Percentiles rank a stretch among this genome's conserved stretches.
These are phyloP conservation scores for Geotrupes spiniger DNA, from an alignment of 2,888 invertebrate species.

Conservation along the genomic window DNA sequence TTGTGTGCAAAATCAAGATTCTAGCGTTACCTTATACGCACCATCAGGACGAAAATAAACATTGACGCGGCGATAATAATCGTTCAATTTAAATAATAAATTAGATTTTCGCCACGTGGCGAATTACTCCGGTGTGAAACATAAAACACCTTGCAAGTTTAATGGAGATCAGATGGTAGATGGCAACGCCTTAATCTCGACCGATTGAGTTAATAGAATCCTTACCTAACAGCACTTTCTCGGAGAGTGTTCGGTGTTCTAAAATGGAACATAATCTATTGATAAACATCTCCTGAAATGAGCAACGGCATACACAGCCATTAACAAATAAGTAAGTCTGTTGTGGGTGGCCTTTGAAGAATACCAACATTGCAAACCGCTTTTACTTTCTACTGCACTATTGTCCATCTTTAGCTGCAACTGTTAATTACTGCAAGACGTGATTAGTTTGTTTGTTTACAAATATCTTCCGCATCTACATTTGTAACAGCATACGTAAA, in stretches of 20 bases:
- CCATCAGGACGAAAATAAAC: too few species aligned
- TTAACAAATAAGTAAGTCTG: background rate
- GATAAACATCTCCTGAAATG: constrained; percentile 5
- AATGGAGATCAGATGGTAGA: background rate
- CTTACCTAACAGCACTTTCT: constrained; percentile 5
- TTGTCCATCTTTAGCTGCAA: too few species aligned
- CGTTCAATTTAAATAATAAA: background rate
- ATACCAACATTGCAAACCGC: background rate
- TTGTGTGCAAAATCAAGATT: too few species aligned
- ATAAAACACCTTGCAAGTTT: constrained; percentile 1
- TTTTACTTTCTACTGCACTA: constrained; percentile 2
- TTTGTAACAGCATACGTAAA: too few species aligned
- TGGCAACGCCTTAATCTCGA: constrained; percentile 1
- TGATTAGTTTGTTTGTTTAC: too few species aligned
- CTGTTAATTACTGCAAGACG: too few species aligned
- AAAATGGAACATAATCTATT: constrained; percentile 5
- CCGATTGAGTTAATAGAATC: constrained; percentile 7
- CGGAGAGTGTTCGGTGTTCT: background rate
- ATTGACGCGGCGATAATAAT: background rate
- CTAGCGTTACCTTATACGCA: too few species aligned
- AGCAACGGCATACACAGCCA: constrained; percentile 1
- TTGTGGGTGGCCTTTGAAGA: constrained; percentile 7
- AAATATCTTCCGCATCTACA: too few species aligned
- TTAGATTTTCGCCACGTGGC: constrained; percentile 5
- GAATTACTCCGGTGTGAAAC: constrained; percentile 5